Evolutionary conservation across 2,797 vertebrate genomes (phyloP), one percentile per base, ranked within the genome.

Genomic region (Coracias cyanogaster): DNA sequence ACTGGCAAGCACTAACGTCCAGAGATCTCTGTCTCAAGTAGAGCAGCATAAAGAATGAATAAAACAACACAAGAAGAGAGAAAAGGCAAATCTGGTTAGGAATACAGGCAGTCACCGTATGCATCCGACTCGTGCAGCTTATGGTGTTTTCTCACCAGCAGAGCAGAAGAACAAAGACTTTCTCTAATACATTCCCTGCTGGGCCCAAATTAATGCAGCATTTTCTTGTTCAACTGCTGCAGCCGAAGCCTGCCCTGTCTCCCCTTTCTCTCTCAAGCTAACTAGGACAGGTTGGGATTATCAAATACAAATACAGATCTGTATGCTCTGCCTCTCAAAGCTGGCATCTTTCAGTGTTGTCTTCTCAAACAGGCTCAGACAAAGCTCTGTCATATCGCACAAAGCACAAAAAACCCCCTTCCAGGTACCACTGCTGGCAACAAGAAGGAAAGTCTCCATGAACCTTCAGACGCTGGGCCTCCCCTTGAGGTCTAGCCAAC

Each of bases 261-360:
- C 33, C 66, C 43, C 18, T 77, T 82, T 60, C 43, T 80, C 48
- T 89, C 72, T 88, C 64, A 70, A 74, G 82, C 31, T 95, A 95
- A 93, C 76, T 95, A 78, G 96, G 92, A 90, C 95, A 91, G 91
- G 91, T 74, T 60, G 86, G 74, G 76, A 91, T 95, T 95, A 96
- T 88, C 83, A 94, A 92, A 83, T 37, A 91, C 46, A 91, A 85
- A 85, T 28, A 72, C 60, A 81, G 80, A 90, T 80, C 84, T 91
- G 13, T 57, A 67, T 28, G 24, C 46, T 78, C 74, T 54, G 0
- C 48, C 57, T 73, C 76, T 89, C 52, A 91, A 93, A 96, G 72
- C 33, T 15, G 8, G 72, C 33, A 73, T 60, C 55, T 93, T 95
- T 89, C 86, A 65, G 41, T 87, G 93, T 89, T 88, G 54, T 58